phyloP scores from a whole-genome alignment of 2,113 vertebrate species.

The Perognathus longimembris region DNA sequence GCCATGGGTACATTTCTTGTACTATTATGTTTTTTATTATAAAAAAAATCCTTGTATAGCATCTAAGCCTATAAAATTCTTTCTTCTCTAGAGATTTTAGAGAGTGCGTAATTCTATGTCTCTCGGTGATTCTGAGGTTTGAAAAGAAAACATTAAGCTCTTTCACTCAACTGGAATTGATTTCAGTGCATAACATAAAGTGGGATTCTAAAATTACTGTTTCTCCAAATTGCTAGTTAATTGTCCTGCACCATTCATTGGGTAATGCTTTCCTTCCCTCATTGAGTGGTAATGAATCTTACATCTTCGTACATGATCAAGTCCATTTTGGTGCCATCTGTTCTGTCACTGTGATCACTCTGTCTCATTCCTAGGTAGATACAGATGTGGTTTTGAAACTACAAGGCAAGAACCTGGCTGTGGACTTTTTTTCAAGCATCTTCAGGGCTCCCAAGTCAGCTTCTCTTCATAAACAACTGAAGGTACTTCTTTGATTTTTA shows the following conservation, averaged over 20 bases:
- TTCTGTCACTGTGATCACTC: constrained; percentile 41
- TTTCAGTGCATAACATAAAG: constrained; percentile 66
- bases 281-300: constrained; percentile 76
- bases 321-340: constrained; percentile 73
- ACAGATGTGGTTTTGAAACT: constrained; percentile 31
- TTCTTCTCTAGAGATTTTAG: constrained; percentile 50
- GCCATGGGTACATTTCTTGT: no score
- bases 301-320: constrained; percentile 68
- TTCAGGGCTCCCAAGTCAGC: not conserved
- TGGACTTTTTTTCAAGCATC: not conserved
- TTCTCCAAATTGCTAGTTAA: constrained; percentile 75
- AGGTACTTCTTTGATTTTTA: not conserved
- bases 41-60: not conserved
- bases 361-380: constrained; percentile 38
- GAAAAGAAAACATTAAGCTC: constrained; percentile 64
- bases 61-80: constrained; percentile 26
- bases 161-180: constrained; percentile 69
- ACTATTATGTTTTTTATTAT: no score
- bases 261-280: constrained; percentile 64
- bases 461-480: not conserved
- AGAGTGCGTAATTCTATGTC: constrained; percentile 42
- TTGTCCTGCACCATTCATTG: constrained; percentile 61
- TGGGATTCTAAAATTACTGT: constrained; percentile 68
- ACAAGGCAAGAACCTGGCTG: not conserved
- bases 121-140: constrained; percentile 55